Evolutionary conservation across 2,888 invertebrate species (phyloP).

Genomic region (Cantharis flavilabris): DNA sequence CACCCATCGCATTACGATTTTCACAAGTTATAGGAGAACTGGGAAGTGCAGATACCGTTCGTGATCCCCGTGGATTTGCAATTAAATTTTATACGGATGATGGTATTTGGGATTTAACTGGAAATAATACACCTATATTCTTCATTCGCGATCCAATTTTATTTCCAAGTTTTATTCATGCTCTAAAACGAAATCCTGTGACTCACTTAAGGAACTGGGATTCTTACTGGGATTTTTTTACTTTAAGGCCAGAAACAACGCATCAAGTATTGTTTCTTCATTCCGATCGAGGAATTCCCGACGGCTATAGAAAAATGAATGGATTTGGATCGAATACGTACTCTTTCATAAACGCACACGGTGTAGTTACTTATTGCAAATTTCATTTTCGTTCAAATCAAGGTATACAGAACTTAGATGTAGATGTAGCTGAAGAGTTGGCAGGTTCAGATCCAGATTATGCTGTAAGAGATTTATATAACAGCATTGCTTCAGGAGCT

Average conservation of each 20-base stretch:
- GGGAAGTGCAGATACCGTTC: constrained; percentile 87
- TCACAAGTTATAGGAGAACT: constrained; percentile 88
- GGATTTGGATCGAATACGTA: constrained; percentile 95
- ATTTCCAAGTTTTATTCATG: constrained; percentile 95
- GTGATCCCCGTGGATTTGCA: constrained; percentile 92
- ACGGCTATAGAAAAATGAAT: constrained; percentile 75
- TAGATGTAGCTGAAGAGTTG: constrained; percentile 70
- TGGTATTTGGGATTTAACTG: constrained; percentile 92
- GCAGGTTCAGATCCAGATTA: constrained; percentile 86
- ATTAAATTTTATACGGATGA: constrained; percentile 93
- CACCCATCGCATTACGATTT: constrained; percentile 79
- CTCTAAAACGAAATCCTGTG: constrained; percentile 93
- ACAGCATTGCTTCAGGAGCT: constrained; percentile 77
- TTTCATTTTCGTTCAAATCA: constrained; percentile 93
- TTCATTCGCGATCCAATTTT: constrained; percentile 87
- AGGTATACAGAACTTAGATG: constrained; percentile 79
- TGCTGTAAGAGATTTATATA: constrained; percentile 84
- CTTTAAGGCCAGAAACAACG: constrained; percentile 82
- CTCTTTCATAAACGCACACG: constrained; percentile 80
- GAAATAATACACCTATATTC: constrained; percentile 91
- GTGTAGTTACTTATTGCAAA: constrained; percentile 78
- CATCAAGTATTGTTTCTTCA: constrained; percentile 87
- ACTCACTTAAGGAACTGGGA: constrained; percentile 89
- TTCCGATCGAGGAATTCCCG: constrained; percentile 91
- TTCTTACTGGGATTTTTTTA: constrained; percentile 95